phyloP scores from a whole-genome alignment of 2,888 invertebrate genomes.

The Cataglyphis cursor region DNA sequence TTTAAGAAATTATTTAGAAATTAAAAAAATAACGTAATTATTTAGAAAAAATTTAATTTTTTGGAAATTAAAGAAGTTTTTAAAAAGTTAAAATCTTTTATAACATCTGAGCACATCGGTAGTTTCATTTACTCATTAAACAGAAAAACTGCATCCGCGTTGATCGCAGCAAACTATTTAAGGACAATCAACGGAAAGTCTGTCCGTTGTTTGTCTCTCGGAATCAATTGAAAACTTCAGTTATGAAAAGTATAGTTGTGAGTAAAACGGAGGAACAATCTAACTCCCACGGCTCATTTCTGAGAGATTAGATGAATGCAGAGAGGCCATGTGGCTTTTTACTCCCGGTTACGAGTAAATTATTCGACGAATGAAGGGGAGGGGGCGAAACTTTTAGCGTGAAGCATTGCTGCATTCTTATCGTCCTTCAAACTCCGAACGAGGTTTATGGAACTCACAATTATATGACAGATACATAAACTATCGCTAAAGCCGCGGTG shows the following conservation, averaged over 20 bases:
- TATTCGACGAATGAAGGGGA: conserved; percentile 40
- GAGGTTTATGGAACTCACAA: conserved; percentile 5
- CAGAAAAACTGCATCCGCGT: background rate
- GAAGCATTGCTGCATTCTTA: conserved; percentile 27
- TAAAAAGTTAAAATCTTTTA: conserved; percentile 2
- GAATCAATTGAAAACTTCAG: conserved; percentile 36
- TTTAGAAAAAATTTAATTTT: too few species aligned
- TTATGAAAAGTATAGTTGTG: conserved; percentile 18
- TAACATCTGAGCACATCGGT: background rate
- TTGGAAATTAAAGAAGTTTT: background rate
- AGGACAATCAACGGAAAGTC: conserved; percentile 31
- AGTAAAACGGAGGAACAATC: conserved; percentile 9
- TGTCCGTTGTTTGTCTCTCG: conserved; percentile 42
- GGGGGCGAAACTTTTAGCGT: conserved; percentile 3
- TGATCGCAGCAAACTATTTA: conserved; percentile 33
- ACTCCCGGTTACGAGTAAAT: conserved; percentile 21
- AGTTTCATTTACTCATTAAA: conserved; percentile 31
- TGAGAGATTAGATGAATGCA: conserved; percentile 42
- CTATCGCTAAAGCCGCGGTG: background rate
- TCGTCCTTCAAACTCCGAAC: conserved; percentile 41
- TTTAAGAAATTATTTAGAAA: background rate
- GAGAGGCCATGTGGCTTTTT: background rate
- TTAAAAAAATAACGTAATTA: background rate
- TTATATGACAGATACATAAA: background rate
- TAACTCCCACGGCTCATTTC: conserved; percentile 34